Evolutionary conservation across 2,113 vertebrate genomes (phyloP).

Genomic region (Actinemys pallida): DNA sequence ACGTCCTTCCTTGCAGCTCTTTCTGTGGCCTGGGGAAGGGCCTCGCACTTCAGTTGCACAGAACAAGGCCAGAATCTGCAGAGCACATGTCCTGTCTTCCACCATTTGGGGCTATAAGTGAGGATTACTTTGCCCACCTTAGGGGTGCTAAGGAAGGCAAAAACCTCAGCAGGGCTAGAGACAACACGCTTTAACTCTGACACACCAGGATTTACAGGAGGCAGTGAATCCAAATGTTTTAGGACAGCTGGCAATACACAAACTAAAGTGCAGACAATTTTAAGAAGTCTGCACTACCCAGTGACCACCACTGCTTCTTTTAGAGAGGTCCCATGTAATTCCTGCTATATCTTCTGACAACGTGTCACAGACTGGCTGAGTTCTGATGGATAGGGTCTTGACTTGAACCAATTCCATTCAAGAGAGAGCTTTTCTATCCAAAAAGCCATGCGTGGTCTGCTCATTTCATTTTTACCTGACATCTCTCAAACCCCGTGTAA

Average conservation of each 20-base stretch:
- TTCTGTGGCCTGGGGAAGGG: not conserved
- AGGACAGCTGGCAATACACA: not conserved
- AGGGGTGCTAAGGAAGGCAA: not conserved
- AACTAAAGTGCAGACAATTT: not conserved
- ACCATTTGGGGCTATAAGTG: not conserved
- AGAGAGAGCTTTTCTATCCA: no score
- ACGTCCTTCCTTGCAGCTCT: not conserved
- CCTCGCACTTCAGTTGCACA: not conserved
- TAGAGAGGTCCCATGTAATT: no score
- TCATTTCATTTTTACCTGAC: no score
- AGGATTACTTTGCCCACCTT: not conserved
- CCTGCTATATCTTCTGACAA: no score
- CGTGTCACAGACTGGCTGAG: no score
- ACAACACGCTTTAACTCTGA: not conserved
- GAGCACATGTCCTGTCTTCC: not conserved
- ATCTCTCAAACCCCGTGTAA: no score
- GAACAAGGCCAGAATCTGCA: not conserved
- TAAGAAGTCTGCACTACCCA: no score
- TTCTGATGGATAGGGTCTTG: no score
- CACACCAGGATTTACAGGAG: fast-evolving
- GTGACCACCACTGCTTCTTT: no score
- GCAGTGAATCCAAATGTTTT: fast-evolving
- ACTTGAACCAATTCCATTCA: no score
- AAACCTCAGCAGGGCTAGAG: not conserved
- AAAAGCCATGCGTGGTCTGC: no score